Evolutionary conservation across 2,113 vertebrate species (phyloP).

Genomic region (Eptatretus burgeri): DNA sequence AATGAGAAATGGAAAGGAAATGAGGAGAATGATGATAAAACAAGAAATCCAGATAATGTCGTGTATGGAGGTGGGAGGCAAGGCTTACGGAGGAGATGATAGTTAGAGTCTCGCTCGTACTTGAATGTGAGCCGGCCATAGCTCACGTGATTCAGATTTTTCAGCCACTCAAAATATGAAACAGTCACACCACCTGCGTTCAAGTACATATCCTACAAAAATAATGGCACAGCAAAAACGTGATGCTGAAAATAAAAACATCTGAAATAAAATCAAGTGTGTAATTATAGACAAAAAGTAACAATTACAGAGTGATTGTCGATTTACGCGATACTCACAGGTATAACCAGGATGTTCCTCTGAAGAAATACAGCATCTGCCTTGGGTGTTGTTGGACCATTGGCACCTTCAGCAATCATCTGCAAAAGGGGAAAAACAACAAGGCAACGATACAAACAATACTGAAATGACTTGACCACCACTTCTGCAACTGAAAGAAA

Average conservation of each 20-base stretch:
- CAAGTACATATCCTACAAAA: slow-evolving; percentile 9
- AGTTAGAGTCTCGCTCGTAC: slow-evolving; percentile 8
- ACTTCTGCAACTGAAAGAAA: no score
- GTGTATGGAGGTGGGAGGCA: neutral
- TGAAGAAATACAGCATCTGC: neutral
- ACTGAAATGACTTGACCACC: no score
- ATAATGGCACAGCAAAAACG: neutral
- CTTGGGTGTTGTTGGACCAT: neutral
- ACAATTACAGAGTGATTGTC: no score
- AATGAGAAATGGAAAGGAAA: no score
- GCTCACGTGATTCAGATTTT: slow-evolving; percentile 11
- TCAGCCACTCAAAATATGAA: slow-evolving; percentile 11
- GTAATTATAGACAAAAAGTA: no score
- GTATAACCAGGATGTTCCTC: slow-evolving; percentile 1
- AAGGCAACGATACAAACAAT: no score
- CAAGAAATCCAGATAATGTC: neutral
- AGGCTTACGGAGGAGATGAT: slow-evolving; percentile 8
- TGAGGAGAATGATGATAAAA: neutral
- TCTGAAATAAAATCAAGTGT: no score
- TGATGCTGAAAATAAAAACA: no score
- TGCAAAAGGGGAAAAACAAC: no score
- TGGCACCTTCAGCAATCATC: neutral
- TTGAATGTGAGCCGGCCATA: slow-evolving; percentile 9
- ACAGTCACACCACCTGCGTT: slow-evolving; percentile 9
- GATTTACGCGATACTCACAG: neutral